Base-by-base conservation (phyloP, 30 jellyfish, hydroid and myxozoan genomes). In the Morbakka virulenta region DNA sequence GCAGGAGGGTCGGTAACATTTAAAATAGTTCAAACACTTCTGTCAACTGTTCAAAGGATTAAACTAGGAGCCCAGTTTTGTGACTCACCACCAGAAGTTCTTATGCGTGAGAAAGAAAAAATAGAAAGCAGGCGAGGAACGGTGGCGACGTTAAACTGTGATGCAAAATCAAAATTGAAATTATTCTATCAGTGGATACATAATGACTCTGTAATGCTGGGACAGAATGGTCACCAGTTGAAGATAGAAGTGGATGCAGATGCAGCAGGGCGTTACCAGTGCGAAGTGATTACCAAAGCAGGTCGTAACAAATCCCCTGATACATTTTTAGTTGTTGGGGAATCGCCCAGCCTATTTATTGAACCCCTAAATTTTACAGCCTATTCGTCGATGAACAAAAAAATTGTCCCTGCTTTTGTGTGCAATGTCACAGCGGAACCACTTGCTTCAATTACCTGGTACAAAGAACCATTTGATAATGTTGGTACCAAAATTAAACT, bases 371-470 rank as follows among this genome's bases (percentile, higher is more conserved):
- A 75, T 62, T 75, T 84, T 24, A 33, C 0, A 36, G 74, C 64
- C 52, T 63, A 73, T 32, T 27, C 27, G 49, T 31, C 88, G 12
- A 63, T 75, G 72, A 84, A 78, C 4, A 73, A 52, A 63, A 74
- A 67, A 50, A 34, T 74, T 4, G 31, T 4, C 0, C 84, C 95
- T n/a, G 32, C 32, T 23, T 65, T 84, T 32, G 79, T 61, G 21
- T 84, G 95, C 80, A 84, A 84, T 49, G 89, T 74, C 3, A 84
- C 88, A 0, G 87, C 88, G 2, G 89, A 84, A 32, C 95, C 95
- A 0, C 88, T 84, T 22, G 84, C 95, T 0, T 14, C 20, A 11
- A 73, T 84, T 9, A 33, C 88, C 4, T 84, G 95, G 95, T 52
- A 35, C 35, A 36, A 41, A 36, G 71, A 73, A 50, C 67, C 79